Base-by-base conservation (phyloP, 2,888 invertebrate species). In the Clanis bilineata region DNA sequence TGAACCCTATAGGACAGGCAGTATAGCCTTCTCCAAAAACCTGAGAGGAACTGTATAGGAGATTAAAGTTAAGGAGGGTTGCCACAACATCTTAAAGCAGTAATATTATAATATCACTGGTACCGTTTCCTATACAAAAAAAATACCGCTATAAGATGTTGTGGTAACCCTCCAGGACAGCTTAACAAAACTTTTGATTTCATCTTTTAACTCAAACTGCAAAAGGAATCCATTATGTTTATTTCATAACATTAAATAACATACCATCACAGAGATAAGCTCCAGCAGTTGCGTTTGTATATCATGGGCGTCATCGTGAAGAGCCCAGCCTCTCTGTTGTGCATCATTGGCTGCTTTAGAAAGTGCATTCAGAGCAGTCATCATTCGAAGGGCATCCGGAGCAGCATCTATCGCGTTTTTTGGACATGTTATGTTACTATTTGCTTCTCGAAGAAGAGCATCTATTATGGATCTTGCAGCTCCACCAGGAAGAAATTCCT, bases 261-360 rank as follows among this genome's bases (percentile, higher is more conserved):
- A 81, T 88, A 96, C 97, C 94, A 97, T 93, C 76, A 97, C 97
- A 65, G 96, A 96, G 56, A 96, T 96, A 23, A 97, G 92, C 82
- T 97, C 96, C 60, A 95, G 94, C 60, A 98, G 93, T 82, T 97
- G 96, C 63, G 97, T 96, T 62, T 95, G 95, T 77, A 98, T 98
- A 70, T 96, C 96, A 62, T 94, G 94, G 69, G 98, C 98, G 82
- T 98, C 98, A 80, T 98, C 98, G 80, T 98, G 97, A 32, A 98
- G 90, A 83, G 97, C 97, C 98, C 98, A 98, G 70, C 97, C 98
- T 61, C 98, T 93, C 79, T 99, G 98, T 79, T 99, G 98, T 0
- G 98, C 97, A 82, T 98, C 98, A 78, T 98, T 97, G 70, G 98
- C 98, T 67, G 98, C 97, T 64, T 95, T 96, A 1, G 96, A 96